phyloP scores from a whole-genome alignment of 2,113 vertebrate genomes.

The Cryptotis parvus region DNA sequence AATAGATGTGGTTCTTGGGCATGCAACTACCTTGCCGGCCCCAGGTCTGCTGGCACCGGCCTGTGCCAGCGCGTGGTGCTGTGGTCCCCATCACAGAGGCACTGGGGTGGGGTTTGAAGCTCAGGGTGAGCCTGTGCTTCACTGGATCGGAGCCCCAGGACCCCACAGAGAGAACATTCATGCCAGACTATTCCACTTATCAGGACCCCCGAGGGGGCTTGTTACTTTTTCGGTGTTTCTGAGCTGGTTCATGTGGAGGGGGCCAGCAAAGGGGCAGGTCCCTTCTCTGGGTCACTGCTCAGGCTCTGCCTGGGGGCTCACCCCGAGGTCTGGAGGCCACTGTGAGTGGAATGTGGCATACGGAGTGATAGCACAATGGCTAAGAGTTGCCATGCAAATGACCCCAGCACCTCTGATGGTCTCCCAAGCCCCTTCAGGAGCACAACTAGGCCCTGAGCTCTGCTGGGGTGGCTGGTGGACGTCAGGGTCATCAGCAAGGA shows the following conservation, averaged over 20 bases:
- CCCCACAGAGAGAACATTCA: not conserved
- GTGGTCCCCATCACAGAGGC: no score
- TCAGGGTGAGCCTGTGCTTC: no score
- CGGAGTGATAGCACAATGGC: not conserved
- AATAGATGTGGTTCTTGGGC: not conserved
- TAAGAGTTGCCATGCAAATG: no score
- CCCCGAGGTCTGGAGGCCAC: not conserved
- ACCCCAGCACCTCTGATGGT: no score
- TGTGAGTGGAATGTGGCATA: not conserved
- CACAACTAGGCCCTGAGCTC: no score
- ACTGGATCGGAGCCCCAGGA: no score
- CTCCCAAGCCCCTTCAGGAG: no score
- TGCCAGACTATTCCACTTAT: not conserved
- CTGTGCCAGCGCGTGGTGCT: not conserved
- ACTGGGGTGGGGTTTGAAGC: no score
- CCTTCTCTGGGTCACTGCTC: not conserved
- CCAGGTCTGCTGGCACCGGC: not conserved
- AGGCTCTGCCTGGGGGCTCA: conserved; percentile 15
- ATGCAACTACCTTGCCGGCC: not conserved
- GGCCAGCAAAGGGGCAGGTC: not conserved
- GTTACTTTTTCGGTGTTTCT: not conserved
- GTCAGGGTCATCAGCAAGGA: no score
- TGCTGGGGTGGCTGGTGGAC: no score
- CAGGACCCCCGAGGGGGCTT: not conserved
- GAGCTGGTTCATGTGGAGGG: not conserved